A percentile compares a stretch with the other conserved stretches of the same genome.
phyloP scores from a whole-genome alignment of 2,888 invertebrate genomes.

The Leptinotarsa juncta region DNA sequence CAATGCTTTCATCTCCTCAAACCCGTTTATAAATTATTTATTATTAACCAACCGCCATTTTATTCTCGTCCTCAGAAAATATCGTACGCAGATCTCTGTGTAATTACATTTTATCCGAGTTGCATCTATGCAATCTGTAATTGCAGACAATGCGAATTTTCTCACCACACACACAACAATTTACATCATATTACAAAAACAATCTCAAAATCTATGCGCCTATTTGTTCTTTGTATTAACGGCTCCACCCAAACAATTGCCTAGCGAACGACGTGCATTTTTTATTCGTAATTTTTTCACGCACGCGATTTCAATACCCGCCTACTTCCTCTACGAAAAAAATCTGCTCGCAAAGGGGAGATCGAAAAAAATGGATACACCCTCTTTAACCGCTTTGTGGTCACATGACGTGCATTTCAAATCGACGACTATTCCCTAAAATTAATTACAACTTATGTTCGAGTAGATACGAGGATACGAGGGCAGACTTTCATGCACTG shows the following conservation, averaged over 20 bases:
- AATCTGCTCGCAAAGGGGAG: slow-evolving; percentile 38
- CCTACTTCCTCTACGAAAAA: slow-evolving; percentile 58
- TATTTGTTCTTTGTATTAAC: slow-evolving; percentile 57
- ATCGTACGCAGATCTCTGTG: slow-evolving; percentile 42
- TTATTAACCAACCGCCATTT: slow-evolving; percentile 41
- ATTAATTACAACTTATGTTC: slow-evolving; percentile 37
- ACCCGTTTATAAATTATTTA: slow-evolving; percentile 36
- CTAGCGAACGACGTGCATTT: slow-evolving; percentile 58
- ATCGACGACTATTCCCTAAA: slow-evolving; percentile 36
- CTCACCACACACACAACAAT: slow-evolving; percentile 45
- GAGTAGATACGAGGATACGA: slow-evolving; percentile 25
- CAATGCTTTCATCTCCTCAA: neutral
- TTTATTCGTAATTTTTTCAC: slow-evolving; percentile 63
- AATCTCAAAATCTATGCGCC: slow-evolving; percentile 54
- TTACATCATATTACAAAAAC: slow-evolving; percentile 41
- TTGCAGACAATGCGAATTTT: slow-evolving; percentile 43
- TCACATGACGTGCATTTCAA: slow-evolving; percentile 40
- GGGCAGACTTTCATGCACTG: neutral
- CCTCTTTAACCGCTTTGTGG: slow-evolving; percentile 48
- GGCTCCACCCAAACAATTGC: slow-evolving; percentile 56
- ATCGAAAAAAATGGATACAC: slow-evolving; percentile 46
- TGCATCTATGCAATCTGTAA: slow-evolving; percentile 42
- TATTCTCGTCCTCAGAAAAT: slow-evolving; percentile 33
- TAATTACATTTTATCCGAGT: slow-evolving; percentile 45
- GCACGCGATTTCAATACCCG: slow-evolving; percentile 61